Evolutionary conservation across 2,888 invertebrate genomes (phyloP).

Genomic region (Danaus chrysippus): DNA sequence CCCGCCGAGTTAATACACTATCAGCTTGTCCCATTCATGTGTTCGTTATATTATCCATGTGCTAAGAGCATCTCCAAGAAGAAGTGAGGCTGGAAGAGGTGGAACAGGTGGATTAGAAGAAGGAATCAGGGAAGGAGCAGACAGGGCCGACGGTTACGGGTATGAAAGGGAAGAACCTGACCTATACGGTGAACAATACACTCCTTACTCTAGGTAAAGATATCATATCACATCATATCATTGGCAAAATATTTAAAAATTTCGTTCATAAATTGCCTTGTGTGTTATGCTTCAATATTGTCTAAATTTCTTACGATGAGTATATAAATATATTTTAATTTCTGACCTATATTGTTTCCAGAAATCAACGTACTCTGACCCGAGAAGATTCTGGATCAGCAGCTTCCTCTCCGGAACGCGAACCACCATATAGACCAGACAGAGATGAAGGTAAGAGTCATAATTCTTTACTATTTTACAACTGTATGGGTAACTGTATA

Average conservation of each 20-base stretch:
- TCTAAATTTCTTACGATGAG: neutral
- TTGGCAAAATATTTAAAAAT: neutral
- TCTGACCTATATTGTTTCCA: constrained; percentile 26
- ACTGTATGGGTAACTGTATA: too few relatives aligned
- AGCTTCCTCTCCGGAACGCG: constrained; percentile 69
- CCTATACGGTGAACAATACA: constrained; percentile 66
- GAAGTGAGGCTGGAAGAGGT: constrained; percentile 47
- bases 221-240: neutral
- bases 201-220: constrained; percentile 58
- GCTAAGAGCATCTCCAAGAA: constrained; percentile 53
- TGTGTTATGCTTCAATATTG: neutral
- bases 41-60: constrained; percentile 33
- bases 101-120: constrained; percentile 31
- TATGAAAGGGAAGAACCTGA: constrained; percentile 67
- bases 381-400: constrained; percentile 70
- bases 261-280: too few relatives aligned
- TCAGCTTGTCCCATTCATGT: constrained; percentile 2
- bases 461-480: neutral
- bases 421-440: constrained; percentile 49
- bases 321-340: neutral
- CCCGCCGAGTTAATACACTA: too few relatives aligned
- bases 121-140: constrained; percentile 30
- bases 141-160: constrained; percentile 29
- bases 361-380: constrained; percentile 45
- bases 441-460: constrained; percentile 53